Base-by-base conservation (phyloP, 2,113 vertebrate genomes). In the Crotalus tigris region DNA sequence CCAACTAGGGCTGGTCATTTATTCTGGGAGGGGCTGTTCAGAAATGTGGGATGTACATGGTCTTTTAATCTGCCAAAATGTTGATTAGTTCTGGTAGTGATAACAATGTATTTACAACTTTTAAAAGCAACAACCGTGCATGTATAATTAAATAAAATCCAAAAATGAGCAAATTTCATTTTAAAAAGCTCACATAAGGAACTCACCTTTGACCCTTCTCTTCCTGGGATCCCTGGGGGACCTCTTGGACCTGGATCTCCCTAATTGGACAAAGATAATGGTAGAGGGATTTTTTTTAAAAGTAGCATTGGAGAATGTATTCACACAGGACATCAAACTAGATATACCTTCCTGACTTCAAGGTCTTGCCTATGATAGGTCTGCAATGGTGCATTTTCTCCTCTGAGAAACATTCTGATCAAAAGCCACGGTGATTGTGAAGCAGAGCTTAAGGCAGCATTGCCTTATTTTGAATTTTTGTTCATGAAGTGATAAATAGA, bases 181-280 rank as follows among this genome's bases (percentile, higher is more conserved):
- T 13, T 3, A 64, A 46, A 21, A 51, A 92, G 21, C 26, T 86
- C 55, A 90, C 12, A 91, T 95, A 21, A 91, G 88, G 85, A 93
- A 95, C 96, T 97, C 98, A 99, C 99, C 98, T 99, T 99, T 92
- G 98, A 98, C 55, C 99, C 99, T 95, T 99, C 99, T 97, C 98
- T 99, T 10, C 99, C 99, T 86, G 99, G 99, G 92, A 98, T 98
- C 94, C 99, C 99, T 93, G 98, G 97, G 75, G 99, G 98, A 91
- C 99, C 99, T 96, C 98, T 98, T 24, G 97, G 97, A 49, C 99
- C 99, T 87, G 97, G 97, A 96, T 99, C 98, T 21, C 98, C 99
- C 99, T 99, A 94, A 89, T 90, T 0, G 15, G 33, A 94, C 29
- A 93, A 87, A 3, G 0, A 0, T 89, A 69, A 23, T 1, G 81